phyloP scores from a whole-genome alignment of 1,140 invertebrate genomes.

The Pseudomyrmex flavicornis region DNA sequence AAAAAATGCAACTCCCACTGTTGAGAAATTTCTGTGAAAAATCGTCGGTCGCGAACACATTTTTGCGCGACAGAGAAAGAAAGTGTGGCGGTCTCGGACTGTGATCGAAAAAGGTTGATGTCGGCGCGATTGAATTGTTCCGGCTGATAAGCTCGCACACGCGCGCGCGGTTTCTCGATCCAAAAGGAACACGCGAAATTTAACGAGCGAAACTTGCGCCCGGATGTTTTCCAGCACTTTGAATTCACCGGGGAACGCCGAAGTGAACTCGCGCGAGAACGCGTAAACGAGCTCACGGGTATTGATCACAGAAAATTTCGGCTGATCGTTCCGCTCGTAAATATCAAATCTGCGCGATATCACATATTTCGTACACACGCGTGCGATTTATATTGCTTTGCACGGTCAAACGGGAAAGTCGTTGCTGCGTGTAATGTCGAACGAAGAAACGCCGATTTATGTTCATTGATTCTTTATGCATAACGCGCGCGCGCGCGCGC shows the following conservation, averaged over 20 bases:
- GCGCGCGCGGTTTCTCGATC: neutral
- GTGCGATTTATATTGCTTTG: slow-evolving; percentile 23
- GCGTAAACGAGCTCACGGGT: slow-evolving; percentile 35
- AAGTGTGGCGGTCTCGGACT: neutral
- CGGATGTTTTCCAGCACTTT: slow-evolving; percentile 32
- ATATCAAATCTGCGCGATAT: slow-evolving; percentile 23
- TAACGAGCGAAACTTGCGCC: slow-evolving; percentile 25
- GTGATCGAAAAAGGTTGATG: neutral
- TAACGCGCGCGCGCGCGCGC: no score
- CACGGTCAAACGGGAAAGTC: slow-evolving; percentile 11
- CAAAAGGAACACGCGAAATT: neutral
- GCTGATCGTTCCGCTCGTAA: slow-evolving; percentile 53
- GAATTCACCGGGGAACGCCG: slow-evolving; percentile 6
- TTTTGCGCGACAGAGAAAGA: no score
- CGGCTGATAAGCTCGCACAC: slow-evolving; percentile 15
- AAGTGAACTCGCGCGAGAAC: slow-evolving; percentile 19
- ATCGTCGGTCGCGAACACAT: neutral
- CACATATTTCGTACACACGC: slow-evolving; percentile 17
- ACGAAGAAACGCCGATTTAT: slow-evolving; percentile 13
- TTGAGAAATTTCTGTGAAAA: neutral
- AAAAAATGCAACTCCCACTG: no score
- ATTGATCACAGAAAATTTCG: slow-evolving; percentile 49
- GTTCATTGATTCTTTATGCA: slow-evolving; percentile 3
- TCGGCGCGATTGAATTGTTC: slow-evolving; percentile 29
- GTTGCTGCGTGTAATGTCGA: slow-evolving; percentile 31